Evolutionary conservation across 2,113 vertebrate genomes (phyloP).

Genomic region (Phaetusa simplex): DNA sequence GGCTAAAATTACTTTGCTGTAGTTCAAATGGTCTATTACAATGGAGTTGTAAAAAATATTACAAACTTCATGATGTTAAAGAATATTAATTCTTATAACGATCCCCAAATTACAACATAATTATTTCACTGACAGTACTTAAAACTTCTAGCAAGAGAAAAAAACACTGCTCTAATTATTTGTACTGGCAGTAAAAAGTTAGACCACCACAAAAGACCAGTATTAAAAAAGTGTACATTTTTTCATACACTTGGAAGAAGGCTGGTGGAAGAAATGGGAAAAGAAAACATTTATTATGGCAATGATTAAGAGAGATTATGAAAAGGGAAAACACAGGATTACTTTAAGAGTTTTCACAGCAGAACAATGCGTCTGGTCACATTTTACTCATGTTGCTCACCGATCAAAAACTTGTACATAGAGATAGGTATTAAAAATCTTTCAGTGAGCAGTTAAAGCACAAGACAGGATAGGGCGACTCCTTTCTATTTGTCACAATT

Average conservation of each 20-base stretch:
- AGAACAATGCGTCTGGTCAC: not conserved
- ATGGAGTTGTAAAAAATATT: not conserved
- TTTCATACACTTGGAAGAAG: not conserved
- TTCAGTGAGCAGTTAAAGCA: not conserved
- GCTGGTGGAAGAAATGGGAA: not conserved
- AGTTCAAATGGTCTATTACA: not conserved
- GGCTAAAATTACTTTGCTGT: not conserved
- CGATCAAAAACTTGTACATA: not conserved
- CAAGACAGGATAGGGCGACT: not conserved
- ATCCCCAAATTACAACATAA: not conserved
- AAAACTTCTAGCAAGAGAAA: not conserved
- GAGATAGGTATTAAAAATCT: not conserved
- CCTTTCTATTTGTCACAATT: not conserved
- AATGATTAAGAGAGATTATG: not conserved
- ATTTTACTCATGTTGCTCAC: not conserved
- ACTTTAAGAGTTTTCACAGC: not conserved
- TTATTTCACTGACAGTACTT: conserved; percentile 1
- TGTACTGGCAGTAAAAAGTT: not conserved
- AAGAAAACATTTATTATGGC: not conserved
- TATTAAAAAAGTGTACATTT: not conserved
- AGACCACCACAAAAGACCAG: not conserved
- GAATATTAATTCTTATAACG: conserved; percentile 25
- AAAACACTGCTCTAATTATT: not conserved
- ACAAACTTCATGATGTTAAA: not conserved
- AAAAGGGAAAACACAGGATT: not conserved